A percentile compares a stretch with the other conserved stretches of the same genome.
Evolutionary conservation across 2,888 invertebrate genomes (phyloP).

Genomic region (Cerceris rybyensis): DNA sequence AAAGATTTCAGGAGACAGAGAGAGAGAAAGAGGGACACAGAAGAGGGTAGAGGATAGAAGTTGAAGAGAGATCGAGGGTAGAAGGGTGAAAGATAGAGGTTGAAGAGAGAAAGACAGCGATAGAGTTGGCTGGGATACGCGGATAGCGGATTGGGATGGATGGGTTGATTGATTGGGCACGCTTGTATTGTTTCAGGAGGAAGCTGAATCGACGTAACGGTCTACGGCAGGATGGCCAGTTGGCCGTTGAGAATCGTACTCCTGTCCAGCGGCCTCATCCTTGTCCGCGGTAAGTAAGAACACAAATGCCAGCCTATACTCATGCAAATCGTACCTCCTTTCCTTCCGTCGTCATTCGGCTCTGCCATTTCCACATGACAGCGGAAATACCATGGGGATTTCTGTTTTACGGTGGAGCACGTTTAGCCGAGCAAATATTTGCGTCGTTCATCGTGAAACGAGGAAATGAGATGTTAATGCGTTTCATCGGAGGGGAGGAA

Average conservation of each 20-base stretch:
- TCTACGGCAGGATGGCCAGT: conserved; percentile 80
- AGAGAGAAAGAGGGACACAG: conserved; percentile 29
- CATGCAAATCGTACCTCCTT: conserved; percentile 19
- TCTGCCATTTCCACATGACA: conserved; percentile 29
- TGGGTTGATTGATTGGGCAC: conserved; percentile 80
- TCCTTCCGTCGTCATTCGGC: conserved; percentile 23
- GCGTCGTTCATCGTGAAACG: conserved; percentile 38
- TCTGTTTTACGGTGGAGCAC: conserved; percentile 26
- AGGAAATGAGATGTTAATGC: conserved; percentile 47
- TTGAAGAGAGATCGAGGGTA: conserved; percentile 2
- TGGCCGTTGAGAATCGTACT: conserved; percentile 79
- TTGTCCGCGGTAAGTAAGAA: conserved; percentile 79
- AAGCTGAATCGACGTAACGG: conserved; percentile 82
- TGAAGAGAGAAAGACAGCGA: conserved; percentile 52
- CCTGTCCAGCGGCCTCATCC: conserved; percentile 79
- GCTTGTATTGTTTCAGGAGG: conserved; percentile 81
- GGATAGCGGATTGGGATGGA: conserved; percentile 73
- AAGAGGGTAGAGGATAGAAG: conserved; percentile 38
- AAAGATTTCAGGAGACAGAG: conserved; percentile 41
- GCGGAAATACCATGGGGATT: conserved; percentile 22
- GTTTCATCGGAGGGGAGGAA: conserved; percentile 11
- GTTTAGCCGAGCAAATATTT: conserved; percentile 55
- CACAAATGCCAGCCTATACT: conserved; percentile 37
- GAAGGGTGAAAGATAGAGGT: conserved; percentile 33
- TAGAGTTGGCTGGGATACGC: conserved; percentile 61